phyloP scores from a whole-genome alignment of 2,797 vertebrate species.

The Clarias platycephalus region DNA sequence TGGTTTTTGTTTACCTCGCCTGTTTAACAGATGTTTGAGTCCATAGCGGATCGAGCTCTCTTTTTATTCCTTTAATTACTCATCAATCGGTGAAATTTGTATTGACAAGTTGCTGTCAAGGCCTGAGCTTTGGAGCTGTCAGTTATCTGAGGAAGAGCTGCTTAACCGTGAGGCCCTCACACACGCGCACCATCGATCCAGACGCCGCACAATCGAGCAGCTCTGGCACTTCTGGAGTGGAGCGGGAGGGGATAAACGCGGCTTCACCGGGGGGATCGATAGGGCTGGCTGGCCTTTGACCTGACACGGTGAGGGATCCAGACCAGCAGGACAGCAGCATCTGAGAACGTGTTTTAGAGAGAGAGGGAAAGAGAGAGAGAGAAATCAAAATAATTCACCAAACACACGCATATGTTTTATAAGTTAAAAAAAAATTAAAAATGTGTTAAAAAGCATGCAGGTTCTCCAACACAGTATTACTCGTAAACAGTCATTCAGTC shows the following conservation, averaged over 20 bases:
- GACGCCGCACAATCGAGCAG: slow-evolving; percentile 65
- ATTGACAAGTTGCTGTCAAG: slow-evolving; percentile 80
- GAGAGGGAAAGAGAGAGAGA: slow-evolving; percentile 56
- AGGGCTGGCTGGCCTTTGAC: slow-evolving; percentile 75
- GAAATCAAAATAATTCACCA: not conserved
- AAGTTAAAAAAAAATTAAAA: too few species aligned
- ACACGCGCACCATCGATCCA: slow-evolving; percentile 73
- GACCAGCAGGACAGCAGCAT: slow-evolving; percentile 60
- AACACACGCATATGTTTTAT: too few species aligned
- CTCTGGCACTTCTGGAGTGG: slow-evolving; percentile 62
- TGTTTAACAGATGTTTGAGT: slow-evolving; percentile 80
- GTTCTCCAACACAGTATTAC: too few species aligned
- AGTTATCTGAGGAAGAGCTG: slow-evolving; percentile 70
- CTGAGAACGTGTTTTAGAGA: slow-evolving; percentile 52
- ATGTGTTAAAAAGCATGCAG: too few species aligned
- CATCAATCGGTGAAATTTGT: slow-evolving; percentile 83
- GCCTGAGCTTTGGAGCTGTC: slow-evolving; percentile 78
- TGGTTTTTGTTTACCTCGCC: slow-evolving; percentile 67
- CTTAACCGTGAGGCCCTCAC: slow-evolving; percentile 67
- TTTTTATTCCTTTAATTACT: slow-evolving; percentile 73
- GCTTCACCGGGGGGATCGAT: slow-evolving; percentile 73
- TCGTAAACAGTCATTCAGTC: too few species aligned
- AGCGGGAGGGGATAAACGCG: slow-evolving; percentile 64
- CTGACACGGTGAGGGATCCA: slow-evolving; percentile 63
- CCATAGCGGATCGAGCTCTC: slow-evolving; percentile 49